These are phyloP conservation scores for Sebastes diaconus DNA, from an alignment of 2,797 vertebrate species.

Conservation along the genomic window DNA sequence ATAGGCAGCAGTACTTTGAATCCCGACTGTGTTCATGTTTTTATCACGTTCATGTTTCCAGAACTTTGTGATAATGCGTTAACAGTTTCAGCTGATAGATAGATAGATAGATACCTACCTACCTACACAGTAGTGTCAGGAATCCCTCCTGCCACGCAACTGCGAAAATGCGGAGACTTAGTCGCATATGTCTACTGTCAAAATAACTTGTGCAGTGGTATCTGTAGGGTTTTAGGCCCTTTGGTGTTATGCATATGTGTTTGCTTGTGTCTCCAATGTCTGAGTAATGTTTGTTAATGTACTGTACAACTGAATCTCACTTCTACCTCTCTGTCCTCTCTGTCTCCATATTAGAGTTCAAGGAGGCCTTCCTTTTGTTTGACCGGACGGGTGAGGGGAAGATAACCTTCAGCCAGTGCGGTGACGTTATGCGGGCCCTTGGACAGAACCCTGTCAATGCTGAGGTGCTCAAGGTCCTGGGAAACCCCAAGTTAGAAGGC, in stretches of 20 bases:
- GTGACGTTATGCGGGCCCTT: constrained; percentile 92
- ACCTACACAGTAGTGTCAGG: background rate
- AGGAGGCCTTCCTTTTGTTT: constrained; percentile 94
- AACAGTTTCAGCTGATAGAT: background rate
- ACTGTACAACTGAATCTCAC: background rate
- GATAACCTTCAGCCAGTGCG: constrained; percentile 92
- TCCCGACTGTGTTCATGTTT: background rate
- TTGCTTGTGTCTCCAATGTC: background rate
- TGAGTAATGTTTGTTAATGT: background rate
- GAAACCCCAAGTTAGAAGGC: constrained; percentile 92
- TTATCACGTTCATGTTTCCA: background rate
- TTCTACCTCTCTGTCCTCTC: constrained; percentile 4
- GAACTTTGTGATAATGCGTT: background rate
- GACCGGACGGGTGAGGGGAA: constrained; percentile 92
- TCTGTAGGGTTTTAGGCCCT: background rate
- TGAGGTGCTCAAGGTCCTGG: constrained; percentile 93
- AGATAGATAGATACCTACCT: background rate
- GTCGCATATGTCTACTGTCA: background rate
- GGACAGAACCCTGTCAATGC: constrained; percentile 94
- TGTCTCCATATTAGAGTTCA: constrained; percentile 84
- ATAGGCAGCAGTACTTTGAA: background rate
- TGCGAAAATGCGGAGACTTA: background rate
- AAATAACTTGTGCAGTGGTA: background rate
- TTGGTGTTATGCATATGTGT: background rate
- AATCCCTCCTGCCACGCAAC: background rate